A percentile compares a stretch with the other conserved stretches of the same genome.
Evolutionary conservation across 2,113 vertebrate genomes (phyloP).

Genomic region (Aegypius monachus): DNA sequence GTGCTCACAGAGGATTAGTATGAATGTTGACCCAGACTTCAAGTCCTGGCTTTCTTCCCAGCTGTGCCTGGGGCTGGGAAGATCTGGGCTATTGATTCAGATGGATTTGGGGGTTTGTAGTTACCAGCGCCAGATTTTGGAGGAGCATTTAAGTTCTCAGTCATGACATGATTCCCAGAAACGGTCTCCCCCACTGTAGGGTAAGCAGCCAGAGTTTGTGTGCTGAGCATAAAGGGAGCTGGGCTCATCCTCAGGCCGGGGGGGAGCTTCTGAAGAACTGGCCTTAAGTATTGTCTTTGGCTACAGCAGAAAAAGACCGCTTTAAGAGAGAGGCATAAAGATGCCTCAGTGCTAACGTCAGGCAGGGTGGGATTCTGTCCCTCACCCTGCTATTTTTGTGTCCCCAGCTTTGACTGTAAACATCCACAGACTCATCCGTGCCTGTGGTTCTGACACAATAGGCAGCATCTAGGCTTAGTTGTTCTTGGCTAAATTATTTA

Average conservation of each 20-base stretch:
- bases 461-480: background rate
- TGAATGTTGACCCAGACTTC: background rate
- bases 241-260: background rate
- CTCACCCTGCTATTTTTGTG: background rate
- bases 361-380: background rate
- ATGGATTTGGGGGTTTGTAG: background rate
- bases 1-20: fast-evolving
- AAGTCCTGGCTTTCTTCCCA: background rate
- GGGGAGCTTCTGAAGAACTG: background rate
- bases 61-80: background rate
- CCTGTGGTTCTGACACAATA: background rate
- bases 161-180: background rate
- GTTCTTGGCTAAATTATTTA: background rate
- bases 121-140: background rate
- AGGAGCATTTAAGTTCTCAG: background rate
- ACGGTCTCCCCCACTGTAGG: fast-evolving
- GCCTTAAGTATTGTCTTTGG: background rate
- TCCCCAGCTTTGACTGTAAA: background rate
- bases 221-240: background rate
- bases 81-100: background rate
- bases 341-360: background rate
- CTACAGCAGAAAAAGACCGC: background rate
- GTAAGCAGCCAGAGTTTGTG: background rate
- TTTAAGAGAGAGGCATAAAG: background rate
- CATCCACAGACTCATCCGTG: background rate